Evolutionary conservation across 2,113 vertebrate genomes (phyloP).

Genomic region (Brienomyrus longianalis): DNA sequence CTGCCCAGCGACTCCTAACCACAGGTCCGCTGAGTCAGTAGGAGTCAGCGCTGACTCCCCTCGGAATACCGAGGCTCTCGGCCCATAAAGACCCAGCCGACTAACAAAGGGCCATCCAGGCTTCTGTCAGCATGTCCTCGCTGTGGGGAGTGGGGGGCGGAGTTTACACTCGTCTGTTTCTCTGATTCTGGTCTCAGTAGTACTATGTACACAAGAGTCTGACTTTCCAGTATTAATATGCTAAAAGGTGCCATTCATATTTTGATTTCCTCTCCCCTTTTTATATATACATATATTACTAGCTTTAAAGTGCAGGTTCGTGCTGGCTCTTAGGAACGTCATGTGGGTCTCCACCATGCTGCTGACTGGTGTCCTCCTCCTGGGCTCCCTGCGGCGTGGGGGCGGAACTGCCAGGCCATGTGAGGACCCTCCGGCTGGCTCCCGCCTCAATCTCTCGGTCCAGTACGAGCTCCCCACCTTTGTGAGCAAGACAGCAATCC

Average conservation of each 20-base stretch:
- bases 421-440: slow-evolving; percentile 59
- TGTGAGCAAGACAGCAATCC: slow-evolving; percentile 70
- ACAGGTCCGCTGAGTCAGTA: not conserved
- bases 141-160: not conserved
- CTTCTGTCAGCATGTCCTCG: not conserved
- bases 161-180: not conserved
- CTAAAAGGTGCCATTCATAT: not conserved
- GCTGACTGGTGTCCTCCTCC: slow-evolving; percentile 56
- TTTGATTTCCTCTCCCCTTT: not conserved
- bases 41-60: not conserved
- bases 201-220: not conserved
- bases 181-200: not conserved
- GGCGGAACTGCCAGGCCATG: slow-evolving; percentile 58
- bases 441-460: slow-evolving; percentile 70
- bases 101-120: not conserved
- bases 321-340: slow-evolving; percentile 53
- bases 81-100: not conserved
- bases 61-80: not conserved
- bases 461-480: slow-evolving; percentile 79
- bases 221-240: not conserved
- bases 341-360: slow-evolving; percentile 63
- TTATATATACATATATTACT: not conserved
- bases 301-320: not conserved
- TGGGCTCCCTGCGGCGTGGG: slow-evolving; percentile 57
- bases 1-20: not conserved